phyloP scores from a whole-genome alignment of 2,113 vertebrate species.

The Coregonus clupeaformis region DNA sequence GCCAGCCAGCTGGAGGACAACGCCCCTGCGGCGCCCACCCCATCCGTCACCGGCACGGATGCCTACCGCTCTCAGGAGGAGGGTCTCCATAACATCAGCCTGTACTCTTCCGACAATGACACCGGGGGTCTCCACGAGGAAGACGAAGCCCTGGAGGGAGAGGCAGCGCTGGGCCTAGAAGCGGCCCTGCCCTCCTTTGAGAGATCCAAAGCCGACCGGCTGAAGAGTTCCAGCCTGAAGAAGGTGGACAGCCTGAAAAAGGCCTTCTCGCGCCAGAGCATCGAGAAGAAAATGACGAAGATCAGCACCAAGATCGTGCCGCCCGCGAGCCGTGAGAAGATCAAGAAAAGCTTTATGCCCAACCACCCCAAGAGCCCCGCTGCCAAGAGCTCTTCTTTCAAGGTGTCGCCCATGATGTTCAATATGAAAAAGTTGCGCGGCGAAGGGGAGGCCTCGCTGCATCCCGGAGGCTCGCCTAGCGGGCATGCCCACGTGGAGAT shows the following conservation, averaged over 20 bases:
- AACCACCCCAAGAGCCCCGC: constrained; percentile 85
- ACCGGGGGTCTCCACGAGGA: constrained; percentile 42
- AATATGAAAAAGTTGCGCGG: constrained; percentile 80
- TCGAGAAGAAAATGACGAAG: constrained; percentile 95
- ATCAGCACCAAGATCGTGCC: constrained; percentile 92
- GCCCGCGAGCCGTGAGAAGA: constrained; percentile 87
- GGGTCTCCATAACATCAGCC: constrained; percentile 83
- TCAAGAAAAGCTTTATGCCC: constrained; percentile 87
- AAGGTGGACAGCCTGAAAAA: constrained; percentile 97
- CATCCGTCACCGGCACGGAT: constrained; percentile 63
- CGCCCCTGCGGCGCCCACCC: constrained; percentile 25
- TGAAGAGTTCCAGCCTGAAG: constrained; percentile 89
- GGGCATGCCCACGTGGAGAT: constrained; percentile 64
- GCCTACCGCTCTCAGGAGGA: constrained; percentile 81
- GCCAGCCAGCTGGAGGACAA: constrained; percentile 80
- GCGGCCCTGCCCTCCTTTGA: constrained; percentile 70
- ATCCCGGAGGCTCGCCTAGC: not conserved
- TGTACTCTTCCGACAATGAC: constrained; percentile 86
- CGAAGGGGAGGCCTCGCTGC: constrained; percentile 68
- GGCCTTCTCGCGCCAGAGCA: constrained; percentile 91
- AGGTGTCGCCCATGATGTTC: constrained; percentile 84
- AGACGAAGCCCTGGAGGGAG: constrained; percentile 61
- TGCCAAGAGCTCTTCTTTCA: constrained; percentile 82
- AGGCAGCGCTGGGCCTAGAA: constrained; percentile 56
- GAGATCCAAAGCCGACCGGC: constrained; percentile 84